Evolutionary conservation across 2,113 vertebrate species (phyloP), one percentile per base, ranked within the genome.

Genomic region (human (Homo sapiens)): DNA sequence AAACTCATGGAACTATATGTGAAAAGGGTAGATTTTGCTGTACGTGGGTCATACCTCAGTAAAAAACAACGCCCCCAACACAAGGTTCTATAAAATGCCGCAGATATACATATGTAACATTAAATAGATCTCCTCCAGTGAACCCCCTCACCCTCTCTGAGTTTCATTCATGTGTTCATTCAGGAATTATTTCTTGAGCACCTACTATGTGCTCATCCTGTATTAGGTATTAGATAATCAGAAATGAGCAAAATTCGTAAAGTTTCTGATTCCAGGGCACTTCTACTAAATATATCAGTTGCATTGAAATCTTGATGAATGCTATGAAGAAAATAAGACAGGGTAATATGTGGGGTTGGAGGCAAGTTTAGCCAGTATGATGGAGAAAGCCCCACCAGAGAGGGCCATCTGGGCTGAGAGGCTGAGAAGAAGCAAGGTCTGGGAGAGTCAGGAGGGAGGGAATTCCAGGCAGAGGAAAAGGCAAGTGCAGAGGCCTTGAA

Each of bases 181-280:
- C 43, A 13, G 52, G 20, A 80, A 82, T 91, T 73, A 80, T 84
- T 91, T 85, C 70, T 70, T 48, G 57, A 86, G 70, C 40, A 57
- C 45, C 50, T 90, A 57, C 25, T 85, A 2, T 5, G 32, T 30
- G 38, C 68, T 38, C 4, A 5, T 8, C 10, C 35, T 70, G 0
- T 57, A 2, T 73, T 23, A 23, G 52, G 73, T n/a, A 40, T n/a
- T 22, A 87, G 25, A 35, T n/a, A 83, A 66, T 96, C 32, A 48
- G 61, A 75, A 81, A 73, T 45, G 81, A 73, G 7, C 17, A 93
- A 45, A 76, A 50, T 14, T 5, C 22, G 18, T 17, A 50, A 59
- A 23, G 18, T 48, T 80, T 55, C 64, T 50, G 50, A 89, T 76
- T 75, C 17, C 27, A 38, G 64, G 35, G 50, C 55, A 30, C 27